phyloP scores from a whole-genome alignment of 2,888 invertebrate species.

The Orthosia cruda region DNA sequence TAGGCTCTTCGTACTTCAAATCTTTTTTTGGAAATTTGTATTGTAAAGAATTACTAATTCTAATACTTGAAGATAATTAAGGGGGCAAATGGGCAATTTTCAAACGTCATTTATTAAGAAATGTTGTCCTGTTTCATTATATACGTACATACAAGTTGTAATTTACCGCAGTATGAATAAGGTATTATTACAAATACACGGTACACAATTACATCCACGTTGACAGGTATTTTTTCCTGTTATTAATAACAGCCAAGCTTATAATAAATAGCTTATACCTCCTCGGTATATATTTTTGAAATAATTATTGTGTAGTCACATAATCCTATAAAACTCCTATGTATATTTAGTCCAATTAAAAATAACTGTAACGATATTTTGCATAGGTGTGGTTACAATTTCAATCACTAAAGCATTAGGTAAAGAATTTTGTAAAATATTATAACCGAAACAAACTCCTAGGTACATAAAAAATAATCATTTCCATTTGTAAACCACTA shows the following conservation, averaged over 20 bases:
- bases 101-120: constrained; percentile 23
- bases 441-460: background rate
- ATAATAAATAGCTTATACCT: background rate
- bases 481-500: background rate
- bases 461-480: background rate
- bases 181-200: background rate
- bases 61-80: constrained; percentile 4
- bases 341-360: background rate
- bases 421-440: background rate
- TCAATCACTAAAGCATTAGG: background rate
- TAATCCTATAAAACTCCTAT: background rate
- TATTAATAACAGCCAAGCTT: background rate
- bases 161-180: constrained; percentile 20
- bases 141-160: constrained; percentile 12
- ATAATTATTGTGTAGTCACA: constrained; percentile 1
- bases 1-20: background rate
- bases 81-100: constrained; percentile 12
- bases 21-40: background rate
- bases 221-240: constrained; percentile 34
- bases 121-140: constrained; percentile 41
- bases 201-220: constrained; percentile 8
- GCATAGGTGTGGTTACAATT: background rate
- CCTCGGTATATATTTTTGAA: background rate
- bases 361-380: constrained; percentile 8
- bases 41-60: background rate